These are phyloP conservation scores for Melanostoma mellinum DNA, from an alignment of 2,888 invertebrate genomes.

Conservation along the genomic window DNA sequence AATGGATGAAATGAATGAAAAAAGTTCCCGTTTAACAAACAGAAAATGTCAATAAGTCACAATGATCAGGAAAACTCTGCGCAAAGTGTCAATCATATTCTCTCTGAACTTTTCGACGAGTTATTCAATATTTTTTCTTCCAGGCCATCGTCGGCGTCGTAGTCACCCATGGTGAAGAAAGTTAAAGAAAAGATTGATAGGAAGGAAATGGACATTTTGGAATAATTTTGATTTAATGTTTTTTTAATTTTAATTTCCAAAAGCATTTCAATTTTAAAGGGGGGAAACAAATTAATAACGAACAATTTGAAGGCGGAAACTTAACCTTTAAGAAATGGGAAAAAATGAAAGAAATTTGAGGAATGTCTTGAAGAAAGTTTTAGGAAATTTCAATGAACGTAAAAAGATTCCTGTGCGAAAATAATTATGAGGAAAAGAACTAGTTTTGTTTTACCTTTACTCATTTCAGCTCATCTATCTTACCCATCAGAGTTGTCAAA, in stretches of 20 bases:
- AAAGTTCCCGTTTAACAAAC: slow-evolving; percentile 6
- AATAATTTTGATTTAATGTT: neutral
- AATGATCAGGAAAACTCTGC: slow-evolving; percentile 15
- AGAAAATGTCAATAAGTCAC: slow-evolving; percentile 32
- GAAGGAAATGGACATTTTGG: slow-evolving; percentile 20
- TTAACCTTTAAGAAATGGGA: neutral
- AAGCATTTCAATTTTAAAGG: slow-evolving; percentile 19
- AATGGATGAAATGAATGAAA: slow-evolving; percentile 5
- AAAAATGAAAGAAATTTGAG: neutral
- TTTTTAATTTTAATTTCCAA: slow-evolving; percentile 1
- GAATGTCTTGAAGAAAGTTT: no score
- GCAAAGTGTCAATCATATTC: slow-evolving; percentile 38
- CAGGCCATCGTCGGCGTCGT: neutral
- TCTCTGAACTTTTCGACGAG: neutral
- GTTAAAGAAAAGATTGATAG: no score
- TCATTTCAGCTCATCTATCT: no score
- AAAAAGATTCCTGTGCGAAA: no score
- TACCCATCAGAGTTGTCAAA: no score
- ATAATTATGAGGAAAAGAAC: no score
- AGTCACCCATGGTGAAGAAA: no score
- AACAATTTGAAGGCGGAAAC: neutral
- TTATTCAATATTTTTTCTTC: neutral
- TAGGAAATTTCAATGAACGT: no score
- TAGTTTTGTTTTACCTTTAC: no score
- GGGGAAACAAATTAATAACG: slow-evolving; percentile 16